Evolutionary conservation across 2,888 invertebrate species (phyloP).

Genomic region (Calameuta pallipes): DNA sequence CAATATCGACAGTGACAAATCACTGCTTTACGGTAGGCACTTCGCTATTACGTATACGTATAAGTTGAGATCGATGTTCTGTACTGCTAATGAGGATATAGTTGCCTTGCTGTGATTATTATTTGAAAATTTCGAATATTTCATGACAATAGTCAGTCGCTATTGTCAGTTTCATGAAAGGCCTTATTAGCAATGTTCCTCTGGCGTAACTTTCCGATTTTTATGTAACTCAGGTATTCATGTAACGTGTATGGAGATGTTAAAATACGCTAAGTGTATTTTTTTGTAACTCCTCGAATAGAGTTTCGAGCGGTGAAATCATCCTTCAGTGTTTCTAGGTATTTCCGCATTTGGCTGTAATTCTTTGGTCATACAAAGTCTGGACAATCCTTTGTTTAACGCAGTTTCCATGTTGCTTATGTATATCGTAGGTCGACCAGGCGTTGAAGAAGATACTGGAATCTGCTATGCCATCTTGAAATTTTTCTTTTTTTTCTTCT

Average conservation of each 20-base stretch:
- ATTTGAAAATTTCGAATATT: background rate
- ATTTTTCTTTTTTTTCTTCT: background rate
- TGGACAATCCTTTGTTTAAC: background rate
- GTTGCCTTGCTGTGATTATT: background rate
- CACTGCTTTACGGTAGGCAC: background rate
- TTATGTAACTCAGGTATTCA: background rate
- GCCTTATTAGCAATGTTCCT: background rate
- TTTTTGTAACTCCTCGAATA: background rate
- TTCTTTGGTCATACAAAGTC: background rate
- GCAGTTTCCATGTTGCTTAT: background rate
- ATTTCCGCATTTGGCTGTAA: background rate
- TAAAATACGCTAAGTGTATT: background rate
- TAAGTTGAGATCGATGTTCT: background rate
- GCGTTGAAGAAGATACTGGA: background rate
- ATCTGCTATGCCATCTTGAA: background rate
- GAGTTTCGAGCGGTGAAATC: background rate
- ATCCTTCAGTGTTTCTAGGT: background rate
- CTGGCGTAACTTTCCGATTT: background rate
- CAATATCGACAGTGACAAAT: background rate
- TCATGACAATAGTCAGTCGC: background rate
- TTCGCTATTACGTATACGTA: background rate
- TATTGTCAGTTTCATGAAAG: background rate
- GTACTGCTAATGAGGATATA: background rate
- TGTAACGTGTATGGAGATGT: background rate
- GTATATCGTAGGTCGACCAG: background rate